Base-by-base conservation (phyloP, 1,140 invertebrate genomes). In the Zaprionus lachaisei region DNA sequence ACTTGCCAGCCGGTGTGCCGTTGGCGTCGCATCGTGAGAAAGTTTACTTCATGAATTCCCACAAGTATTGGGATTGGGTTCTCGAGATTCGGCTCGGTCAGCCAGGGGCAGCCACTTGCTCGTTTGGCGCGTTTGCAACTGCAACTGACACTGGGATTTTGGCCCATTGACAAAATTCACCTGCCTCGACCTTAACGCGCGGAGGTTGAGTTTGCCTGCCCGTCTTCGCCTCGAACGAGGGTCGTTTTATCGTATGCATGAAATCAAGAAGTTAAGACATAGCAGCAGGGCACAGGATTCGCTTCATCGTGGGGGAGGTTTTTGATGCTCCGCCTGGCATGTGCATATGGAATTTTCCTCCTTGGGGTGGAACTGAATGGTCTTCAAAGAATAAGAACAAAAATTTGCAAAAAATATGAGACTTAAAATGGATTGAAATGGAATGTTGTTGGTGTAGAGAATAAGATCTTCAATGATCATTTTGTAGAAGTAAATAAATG, bases 31-130 rank as follows among this genome's bases (percentile, higher is more conserved):
- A 92, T 92, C 91, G 91, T 92, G 91, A 92, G 91, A 92, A 92
- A 92, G 87, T 92, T 86, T 77, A 80, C 86, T 85, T 69, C 80
- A 83, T 78, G 82, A 82, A 92, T 92, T 92, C 91, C 91, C 91
- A 92, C 91, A 92, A 87, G 85, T 83, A 90, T 90, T 90, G 82
- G 72, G 72, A 84, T 84, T 81, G 73, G 31, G 69, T 64, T 63
- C 57, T 56, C 58, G 64, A 74, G 68, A 68, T 77, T 68, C 38
- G 60, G 47, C 71, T 67, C 72, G 83, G 86, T 86, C 83, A 86
- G 83, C 83, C 80, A 76, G 85, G 79, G 78, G 72, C 41, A 17
- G n/a, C 6, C 41, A 90, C 85, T 90, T 90, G 85, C 74, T 72
- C 47, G 62, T 75, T 90, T 82, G 76, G 79, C 79, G 77, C 79